These are phyloP conservation scores for Microctenopoma stevenorrisi DNA, from an alignment of 2,797 vertebrate species.

Conservation along the genomic window DNA sequence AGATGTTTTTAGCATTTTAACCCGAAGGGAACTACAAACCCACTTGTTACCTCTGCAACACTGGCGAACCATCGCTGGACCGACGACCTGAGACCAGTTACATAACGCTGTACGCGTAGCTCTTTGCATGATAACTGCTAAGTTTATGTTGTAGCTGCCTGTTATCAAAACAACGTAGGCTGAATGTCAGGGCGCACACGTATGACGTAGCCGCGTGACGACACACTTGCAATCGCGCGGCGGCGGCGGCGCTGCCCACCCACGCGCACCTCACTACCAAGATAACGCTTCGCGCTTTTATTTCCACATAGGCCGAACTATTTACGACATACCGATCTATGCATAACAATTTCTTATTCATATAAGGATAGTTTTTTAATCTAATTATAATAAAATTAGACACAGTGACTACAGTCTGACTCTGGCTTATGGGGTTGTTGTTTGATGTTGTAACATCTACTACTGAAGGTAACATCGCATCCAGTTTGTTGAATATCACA, in stretches of 20 bases:
- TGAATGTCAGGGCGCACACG: constrained; percentile 63
- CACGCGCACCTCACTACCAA: no score
- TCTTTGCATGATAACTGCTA: constrained; percentile 58
- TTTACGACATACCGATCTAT: not conserved
- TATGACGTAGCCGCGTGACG: constrained; percentile 62
- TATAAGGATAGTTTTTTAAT: no score
- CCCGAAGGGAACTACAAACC: not conserved
- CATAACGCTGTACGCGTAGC: constrained; percentile 22
- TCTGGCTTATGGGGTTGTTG: not conserved
- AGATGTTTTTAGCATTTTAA: constrained; percentile 63
- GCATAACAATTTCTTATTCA: no score
- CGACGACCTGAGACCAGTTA: constrained; percentile 19
- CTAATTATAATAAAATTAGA: no score
- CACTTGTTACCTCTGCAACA: constrained; percentile 72
- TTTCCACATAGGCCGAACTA: not conserved
- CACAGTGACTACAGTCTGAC: no score
- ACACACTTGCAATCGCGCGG: not conserved
- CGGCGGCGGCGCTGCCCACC: not conserved
- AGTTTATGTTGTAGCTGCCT: not conserved
- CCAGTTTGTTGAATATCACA: not conserved
- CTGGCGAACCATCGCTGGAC: constrained; percentile 42
- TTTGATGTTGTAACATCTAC: no score
- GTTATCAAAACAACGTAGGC: constrained; percentile 3
- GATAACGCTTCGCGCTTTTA: no score
- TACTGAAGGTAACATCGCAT: no score